phyloP scores from a whole-genome alignment of 2,888 invertebrate species.

The Zygogramma bicolorata region DNA sequence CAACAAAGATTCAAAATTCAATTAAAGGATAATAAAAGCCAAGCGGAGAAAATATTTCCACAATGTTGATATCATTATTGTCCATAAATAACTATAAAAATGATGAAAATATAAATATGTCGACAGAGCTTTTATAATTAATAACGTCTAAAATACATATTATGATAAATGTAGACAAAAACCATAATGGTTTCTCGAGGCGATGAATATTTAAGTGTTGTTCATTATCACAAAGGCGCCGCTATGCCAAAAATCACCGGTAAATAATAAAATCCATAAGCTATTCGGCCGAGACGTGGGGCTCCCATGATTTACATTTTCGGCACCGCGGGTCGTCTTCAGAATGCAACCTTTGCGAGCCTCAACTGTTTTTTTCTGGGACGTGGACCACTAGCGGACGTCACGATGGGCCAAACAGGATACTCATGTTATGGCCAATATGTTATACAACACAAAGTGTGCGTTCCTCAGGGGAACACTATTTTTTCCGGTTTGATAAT shows the following conservation, averaged over 20 bases:
- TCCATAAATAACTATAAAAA: slow-evolving; percentile 36
- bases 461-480: no score
- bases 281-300: slow-evolving; percentile 54
- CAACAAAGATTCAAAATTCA: slow-evolving; percentile 28
- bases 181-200: slow-evolving; percentile 53
- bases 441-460: no score
- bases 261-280: slow-evolving; percentile 56
- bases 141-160: slow-evolving; percentile 53
- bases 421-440: no score
- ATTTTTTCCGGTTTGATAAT: no score
- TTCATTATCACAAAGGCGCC: slow-evolving; percentile 56
- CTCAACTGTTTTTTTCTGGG: slow-evolving; percentile 41
- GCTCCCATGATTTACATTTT: slow-evolving; percentile 60
- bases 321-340: slow-evolving; percentile 58
- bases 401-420: neutral
- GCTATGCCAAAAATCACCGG: slow-evolving; percentile 55
- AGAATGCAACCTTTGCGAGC: slow-evolving; percentile 57
- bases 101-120: slow-evolving; percentile 48
- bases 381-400: neutral
- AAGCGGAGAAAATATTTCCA: slow-evolving; percentile 22
- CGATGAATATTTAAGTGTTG: slow-evolving; percentile 57
- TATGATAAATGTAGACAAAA: slow-evolving; percentile 56
- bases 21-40: slow-evolving; percentile 31
- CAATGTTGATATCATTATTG: slow-evolving; percentile 38
- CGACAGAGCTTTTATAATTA: slow-evolving; percentile 49